Evolutionary conservation across 2,888 invertebrate species (phyloP), one percentile per base, ranked within the genome.

Genomic region (Fragum fragum): DNA sequence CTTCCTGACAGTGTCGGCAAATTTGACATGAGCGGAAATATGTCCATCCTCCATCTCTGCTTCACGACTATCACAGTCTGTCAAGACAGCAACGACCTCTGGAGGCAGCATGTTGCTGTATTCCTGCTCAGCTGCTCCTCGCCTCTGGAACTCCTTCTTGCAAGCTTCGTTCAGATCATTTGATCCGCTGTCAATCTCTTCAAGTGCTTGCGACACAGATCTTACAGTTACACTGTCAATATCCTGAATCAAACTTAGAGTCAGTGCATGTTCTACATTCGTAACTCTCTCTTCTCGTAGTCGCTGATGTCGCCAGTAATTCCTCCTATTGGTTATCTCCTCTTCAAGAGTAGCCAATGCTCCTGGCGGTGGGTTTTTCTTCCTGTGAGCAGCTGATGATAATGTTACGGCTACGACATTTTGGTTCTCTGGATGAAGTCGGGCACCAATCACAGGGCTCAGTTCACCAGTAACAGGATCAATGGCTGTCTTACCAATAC

Each of bases 271-370:
- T 81, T 93, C 93, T 7, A 88, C 83, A 29, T 76, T 57, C 0
- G 91, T 91, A 32, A 93, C 70, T 32, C 93, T 93, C 55, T 82
- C 86, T 76, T 93, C 93, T 39, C 87, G 86, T 63, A 92, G 90
- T 63, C 92, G 70, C 77, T 93, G 93, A n/a, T 93, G 84, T 47
- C 93, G 76, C 93, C 93, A 93, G 91, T 89, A 93, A 26, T 90
- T 88, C 9, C 89, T 86, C 16, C 93, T 84, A 18, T 92, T 91
- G 5, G 91, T 90, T 1, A 92, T 87, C 78, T 94, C 94, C 55
- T 94, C 94, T 74, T 93, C 93, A 32, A 94, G 83, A 87, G 92
- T 87, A 16, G 93, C 89, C 7, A 91, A 71, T 6, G 93, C 92
- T 14, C 93, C 93, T 14, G 93, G 91, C 55, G 93, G 93, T 11